phyloP scores from a whole-genome alignment of 92 coral and sea anemone species.

The Porites evermanni region DNA sequence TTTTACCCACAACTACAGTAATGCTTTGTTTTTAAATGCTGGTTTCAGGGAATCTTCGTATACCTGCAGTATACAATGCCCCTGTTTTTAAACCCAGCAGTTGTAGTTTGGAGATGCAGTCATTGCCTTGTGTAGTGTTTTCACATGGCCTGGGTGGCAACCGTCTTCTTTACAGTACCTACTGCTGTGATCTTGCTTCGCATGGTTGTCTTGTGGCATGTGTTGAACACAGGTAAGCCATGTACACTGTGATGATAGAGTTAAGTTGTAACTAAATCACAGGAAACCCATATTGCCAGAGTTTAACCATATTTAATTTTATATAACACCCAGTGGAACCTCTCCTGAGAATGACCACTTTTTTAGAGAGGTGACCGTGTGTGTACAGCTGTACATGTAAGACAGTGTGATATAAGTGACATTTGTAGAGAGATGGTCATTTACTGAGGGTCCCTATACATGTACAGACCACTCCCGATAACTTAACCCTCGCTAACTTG shows the following conservation, averaged over 20 bases:
- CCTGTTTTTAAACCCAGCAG: slow-evolving; percentile 49
- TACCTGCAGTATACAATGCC: slow-evolving; percentile 81
- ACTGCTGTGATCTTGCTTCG: slow-evolving; percentile 96
- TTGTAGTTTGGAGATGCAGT: slow-evolving; percentile 9
- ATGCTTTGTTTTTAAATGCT: background rate
- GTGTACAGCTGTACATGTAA: too few relatives aligned
- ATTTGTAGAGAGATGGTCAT: too few relatives aligned
- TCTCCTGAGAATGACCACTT: too few relatives aligned
- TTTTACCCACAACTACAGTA: background rate
- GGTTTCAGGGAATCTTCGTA: slow-evolving; percentile 64
- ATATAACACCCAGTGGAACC: too few relatives aligned
- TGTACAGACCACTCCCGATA: too few relatives aligned
- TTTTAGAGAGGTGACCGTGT: too few relatives aligned
- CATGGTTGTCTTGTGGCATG: slow-evolving; percentile 92
- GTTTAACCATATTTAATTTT: too few relatives aligned
- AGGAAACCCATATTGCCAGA: too few relatives aligned
- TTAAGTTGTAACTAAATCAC: too few relatives aligned
- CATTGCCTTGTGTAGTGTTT: slow-evolving; percentile 91
- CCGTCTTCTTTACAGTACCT: slow-evolving; percentile 77
- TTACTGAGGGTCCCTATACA: too few relatives aligned
- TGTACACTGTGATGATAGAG: background rate
- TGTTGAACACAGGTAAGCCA: slow-evolving; percentile 90
- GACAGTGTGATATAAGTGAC: too few relatives aligned
- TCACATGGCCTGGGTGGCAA: slow-evolving; percentile 95
- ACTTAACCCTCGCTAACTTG: too few relatives aligned